Evolutionary conservation across 2,888 invertebrate species (phyloP).

Genomic region (Agriopis marginaria): DNA sequence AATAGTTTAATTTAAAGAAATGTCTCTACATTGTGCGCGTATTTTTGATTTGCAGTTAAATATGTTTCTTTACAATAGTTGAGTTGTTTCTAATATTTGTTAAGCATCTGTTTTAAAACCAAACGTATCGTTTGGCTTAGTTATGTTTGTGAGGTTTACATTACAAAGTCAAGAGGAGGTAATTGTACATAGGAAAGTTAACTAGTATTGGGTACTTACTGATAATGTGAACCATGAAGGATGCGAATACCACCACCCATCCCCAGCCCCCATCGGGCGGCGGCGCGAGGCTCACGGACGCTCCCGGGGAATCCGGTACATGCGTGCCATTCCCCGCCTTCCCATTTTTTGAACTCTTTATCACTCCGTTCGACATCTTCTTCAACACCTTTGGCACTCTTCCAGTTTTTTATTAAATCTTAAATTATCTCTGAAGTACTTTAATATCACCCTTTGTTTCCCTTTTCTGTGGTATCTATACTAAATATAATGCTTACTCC

Average conservation of each 20-base stretch:
- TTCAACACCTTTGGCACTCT: slow-evolving; percentile 53
- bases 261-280: slow-evolving; percentile 98
- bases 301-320: slow-evolving; percentile 62
- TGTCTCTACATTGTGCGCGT: too few relatives aligned
- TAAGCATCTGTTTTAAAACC: too few relatives aligned
- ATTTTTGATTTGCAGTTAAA: too few relatives aligned
- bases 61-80: too few relatives aligned
- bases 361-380: slow-evolving; percentile 78
- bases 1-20: too few relatives aligned
- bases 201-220: slow-evolving; percentile 88
- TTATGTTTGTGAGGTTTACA: neutral
- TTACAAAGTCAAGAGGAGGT: neutral
- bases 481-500: slow-evolving; percentile 30
- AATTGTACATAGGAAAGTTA: neutral
- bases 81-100: too few relatives aligned
- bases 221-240: slow-evolving; percentile 98
- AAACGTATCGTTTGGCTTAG: too few relatives aligned
- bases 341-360: slow-evolving; percentile 59
- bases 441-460: slow-evolving; percentile 45
- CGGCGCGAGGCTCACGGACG: slow-evolving; percentile 83
- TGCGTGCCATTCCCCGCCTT: slow-evolving; percentile 70
- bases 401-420: slow-evolving; percentile 26
- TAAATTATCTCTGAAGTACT: slow-evolving; percentile 42
- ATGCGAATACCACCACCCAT: slow-evolving; percentile 97
- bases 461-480: slow-evolving; percentile 31